phyloP scores from a whole-genome alignment of 2,113 vertebrate species.

The Merops nubicus region DNA sequence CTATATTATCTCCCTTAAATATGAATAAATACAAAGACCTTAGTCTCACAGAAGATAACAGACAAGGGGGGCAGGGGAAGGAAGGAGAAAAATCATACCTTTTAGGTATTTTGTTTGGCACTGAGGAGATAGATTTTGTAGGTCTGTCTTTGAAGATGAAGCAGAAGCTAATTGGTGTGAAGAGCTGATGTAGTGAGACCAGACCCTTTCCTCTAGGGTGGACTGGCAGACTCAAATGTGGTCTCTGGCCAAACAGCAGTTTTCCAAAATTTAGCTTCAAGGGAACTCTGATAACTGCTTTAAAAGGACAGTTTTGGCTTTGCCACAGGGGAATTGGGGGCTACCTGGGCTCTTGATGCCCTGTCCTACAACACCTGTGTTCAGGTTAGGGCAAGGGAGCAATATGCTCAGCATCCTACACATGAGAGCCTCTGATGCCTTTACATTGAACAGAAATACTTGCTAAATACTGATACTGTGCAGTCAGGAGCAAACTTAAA shows the following conservation, averaged over 20 bases:
- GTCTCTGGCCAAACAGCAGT: background rate
- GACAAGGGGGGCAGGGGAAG: background rate
- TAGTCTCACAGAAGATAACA: background rate
- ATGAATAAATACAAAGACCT: background rate
- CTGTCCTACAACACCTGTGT: background rate
- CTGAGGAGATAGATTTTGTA: background rate
- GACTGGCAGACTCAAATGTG: background rate
- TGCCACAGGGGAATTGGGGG: background rate
- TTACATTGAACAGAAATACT: background rate
- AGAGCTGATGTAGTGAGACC: background rate
- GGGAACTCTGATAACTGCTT: background rate
- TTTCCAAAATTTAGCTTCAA: background rate
- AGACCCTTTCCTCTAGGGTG: background rate
- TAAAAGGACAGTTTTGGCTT: background rate
- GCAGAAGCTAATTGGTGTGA: background rate
- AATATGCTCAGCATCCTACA: background rate
- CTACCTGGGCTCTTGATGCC: background rate
- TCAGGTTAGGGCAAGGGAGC: background rate
- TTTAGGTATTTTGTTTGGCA: background rate
- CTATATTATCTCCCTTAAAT: background rate
- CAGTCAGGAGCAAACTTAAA: background rate
- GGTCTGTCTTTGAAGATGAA: background rate
- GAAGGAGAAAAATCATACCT: background rate
- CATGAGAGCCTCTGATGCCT: background rate
- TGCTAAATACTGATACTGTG: fast-evolving